These are phyloP conservation scores for Odobenus rosmarus DNA, from an alignment of 2,113 vertebrate genomes.

Conservation along the genomic window DNA sequence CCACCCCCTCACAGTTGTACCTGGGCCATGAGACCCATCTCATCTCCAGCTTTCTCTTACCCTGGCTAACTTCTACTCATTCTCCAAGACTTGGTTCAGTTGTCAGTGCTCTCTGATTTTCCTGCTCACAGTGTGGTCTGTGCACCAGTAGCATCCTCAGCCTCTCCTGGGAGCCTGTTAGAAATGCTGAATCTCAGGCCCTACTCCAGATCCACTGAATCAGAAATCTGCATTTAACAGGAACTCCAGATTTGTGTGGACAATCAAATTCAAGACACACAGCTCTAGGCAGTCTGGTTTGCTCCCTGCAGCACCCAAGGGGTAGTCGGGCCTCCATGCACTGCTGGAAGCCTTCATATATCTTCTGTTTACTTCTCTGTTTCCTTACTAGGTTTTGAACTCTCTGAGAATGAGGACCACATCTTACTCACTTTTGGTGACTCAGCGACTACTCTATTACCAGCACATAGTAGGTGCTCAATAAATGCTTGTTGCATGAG, in stretches of 20 bases:
- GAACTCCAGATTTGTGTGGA: background rate
- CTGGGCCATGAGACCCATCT: accelerated
- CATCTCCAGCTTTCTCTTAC: background rate
- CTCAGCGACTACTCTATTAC: background rate
- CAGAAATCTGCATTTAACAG: background rate
- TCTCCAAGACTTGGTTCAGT: background rate
- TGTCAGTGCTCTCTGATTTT: background rate
- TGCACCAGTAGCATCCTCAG: too few relatives aligned
- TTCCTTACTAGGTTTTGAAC: background rate
- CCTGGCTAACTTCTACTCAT: background rate
- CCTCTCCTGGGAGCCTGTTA: background rate
- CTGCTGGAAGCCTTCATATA: background rate
- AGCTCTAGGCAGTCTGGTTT: background rate
- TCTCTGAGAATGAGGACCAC: background rate
- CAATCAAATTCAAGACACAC: background rate
- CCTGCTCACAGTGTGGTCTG: background rate
- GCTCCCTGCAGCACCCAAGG: accelerated
- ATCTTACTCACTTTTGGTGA: background rate
- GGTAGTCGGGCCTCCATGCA: accelerated
- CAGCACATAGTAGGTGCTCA: background rate
- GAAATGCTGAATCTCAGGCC: background rate
- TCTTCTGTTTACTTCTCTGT: background rate
- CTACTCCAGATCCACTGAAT: background rate
- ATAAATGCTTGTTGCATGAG: background rate
- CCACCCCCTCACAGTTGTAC: background rate